Evolutionary conservation across 2,797 vertebrate genomes (phyloP).

Genomic region (Gymnothorax reevesii): DNA sequence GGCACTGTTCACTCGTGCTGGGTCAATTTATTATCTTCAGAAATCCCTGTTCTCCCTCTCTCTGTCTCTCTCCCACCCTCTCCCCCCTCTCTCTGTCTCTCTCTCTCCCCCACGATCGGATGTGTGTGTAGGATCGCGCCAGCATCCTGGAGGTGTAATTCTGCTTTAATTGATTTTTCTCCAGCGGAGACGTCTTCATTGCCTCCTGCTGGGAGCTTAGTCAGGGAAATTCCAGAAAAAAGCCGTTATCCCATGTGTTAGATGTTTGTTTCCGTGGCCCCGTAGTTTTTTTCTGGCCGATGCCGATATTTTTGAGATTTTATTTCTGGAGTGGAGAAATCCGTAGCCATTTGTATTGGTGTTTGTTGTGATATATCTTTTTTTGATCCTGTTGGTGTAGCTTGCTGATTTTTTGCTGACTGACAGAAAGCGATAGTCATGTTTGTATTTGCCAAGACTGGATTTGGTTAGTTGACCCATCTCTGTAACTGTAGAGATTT

Average conservation of each 20-base stretch:
- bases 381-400: neutral
- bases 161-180: slow-evolving; percentile 54
- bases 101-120: slow-evolving; percentile 35
- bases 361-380: too few relatives aligned
- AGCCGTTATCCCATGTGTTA: neutral
- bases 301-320: neutral
- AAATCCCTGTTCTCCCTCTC: slow-evolving; percentile 60
- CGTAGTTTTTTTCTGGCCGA: slow-evolving; percentile 12
- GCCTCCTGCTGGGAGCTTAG: slow-evolving; percentile 20
- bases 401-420: neutral
- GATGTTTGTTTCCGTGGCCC: slow-evolving; percentile 17
- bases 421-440: neutral
- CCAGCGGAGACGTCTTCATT: slow-evolving; percentile 32
- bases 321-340: neutral
- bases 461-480: neutral
- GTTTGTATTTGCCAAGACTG: neutral
- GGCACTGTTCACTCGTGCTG: slow-evolving; percentile 73
- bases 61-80: too few relatives aligned
- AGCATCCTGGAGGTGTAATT: slow-evolving; percentile 60
- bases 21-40: slow-evolving; percentile 75
- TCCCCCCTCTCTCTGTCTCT: too few relatives aligned
- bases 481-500: neutral
- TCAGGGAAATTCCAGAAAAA: slow-evolving; percentile 30
- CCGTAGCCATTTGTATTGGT: neutral
- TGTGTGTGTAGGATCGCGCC: slow-evolving; percentile 69